Conservation (phyloP, 2,113 vertebrate genomes). For the Oxygymnocypris stewartii region DNA sequence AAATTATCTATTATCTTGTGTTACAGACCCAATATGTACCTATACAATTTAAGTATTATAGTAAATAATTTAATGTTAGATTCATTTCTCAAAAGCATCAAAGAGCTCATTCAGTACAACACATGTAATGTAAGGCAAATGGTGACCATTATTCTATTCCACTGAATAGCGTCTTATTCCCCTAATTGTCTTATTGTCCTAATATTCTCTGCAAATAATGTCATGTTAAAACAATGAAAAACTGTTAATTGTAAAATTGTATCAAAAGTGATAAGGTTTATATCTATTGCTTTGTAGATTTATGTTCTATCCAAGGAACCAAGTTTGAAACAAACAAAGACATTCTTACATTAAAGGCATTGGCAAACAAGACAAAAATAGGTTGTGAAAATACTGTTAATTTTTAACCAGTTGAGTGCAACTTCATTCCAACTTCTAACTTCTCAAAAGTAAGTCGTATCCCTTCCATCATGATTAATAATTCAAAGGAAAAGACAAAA, state of each 20-base stretch:
- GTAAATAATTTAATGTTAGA: not conserved
- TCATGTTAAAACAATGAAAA: too few relatives aligned
- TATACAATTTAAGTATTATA: not conserved
- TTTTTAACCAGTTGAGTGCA: not conserved
- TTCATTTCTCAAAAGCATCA: not conserved
- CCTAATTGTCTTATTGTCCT: not conserved
- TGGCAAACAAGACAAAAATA: not conserved
- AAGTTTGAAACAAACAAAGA: not conserved
- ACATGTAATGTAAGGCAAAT: constrained; percentile 25
- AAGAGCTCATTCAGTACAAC: not conserved
- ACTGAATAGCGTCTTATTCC: not conserved
- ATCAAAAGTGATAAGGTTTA: not conserved
- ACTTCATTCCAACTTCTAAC: not conserved
- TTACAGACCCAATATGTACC: not conserved
- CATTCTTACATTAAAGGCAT: constrained; percentile 1
- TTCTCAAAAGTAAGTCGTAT: not conserved
- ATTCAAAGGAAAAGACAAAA: not conserved
- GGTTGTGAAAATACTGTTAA: not conserved
- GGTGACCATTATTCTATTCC: not conserved
- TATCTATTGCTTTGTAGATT: not conserved
- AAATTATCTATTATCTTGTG: not conserved
- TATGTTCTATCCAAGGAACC: not conserved
- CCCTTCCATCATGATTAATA: not conserved
- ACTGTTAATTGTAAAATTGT: too few relatives aligned
- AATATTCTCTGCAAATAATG: not conserved